These are phyloP conservation scores for Solenopsis invicta DNA, from an alignment of 1,140 invertebrate species.

Conservation along the genomic window DNA sequence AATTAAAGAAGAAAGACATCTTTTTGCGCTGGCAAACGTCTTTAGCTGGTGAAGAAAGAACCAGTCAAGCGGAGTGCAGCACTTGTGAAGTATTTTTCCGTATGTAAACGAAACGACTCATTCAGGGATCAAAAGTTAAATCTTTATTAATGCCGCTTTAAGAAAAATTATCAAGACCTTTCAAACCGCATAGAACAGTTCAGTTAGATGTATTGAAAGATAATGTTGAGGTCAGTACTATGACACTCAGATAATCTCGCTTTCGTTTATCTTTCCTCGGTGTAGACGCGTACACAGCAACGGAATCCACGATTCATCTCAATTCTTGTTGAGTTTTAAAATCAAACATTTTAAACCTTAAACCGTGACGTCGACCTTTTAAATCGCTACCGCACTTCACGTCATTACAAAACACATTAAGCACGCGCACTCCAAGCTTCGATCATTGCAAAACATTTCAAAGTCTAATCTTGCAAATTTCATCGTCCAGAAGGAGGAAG, in stretches of 20 bases:
- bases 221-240: conserved; percentile 13
- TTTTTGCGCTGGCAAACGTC: background rate
- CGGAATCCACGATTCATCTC: background rate
- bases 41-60: background rate
- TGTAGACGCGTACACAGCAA: background rate
- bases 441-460: background rate
- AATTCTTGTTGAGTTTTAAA: background rate
- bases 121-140: background rate
- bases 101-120: background rate
- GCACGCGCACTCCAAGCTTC: background rate
- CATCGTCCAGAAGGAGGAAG: background rate
- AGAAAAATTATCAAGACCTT: background rate
- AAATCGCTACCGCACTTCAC: background rate
- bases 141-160: background rate
- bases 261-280: conserved; percentile 21
- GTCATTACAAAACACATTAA: background rate
- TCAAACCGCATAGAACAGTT: background rate
- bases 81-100: background rate
- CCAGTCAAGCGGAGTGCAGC: too few species aligned
- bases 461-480: background rate
- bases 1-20: background rate
- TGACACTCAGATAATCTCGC: conserved; percentile 27
- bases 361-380: background rate
- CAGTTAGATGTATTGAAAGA: conserved; percentile 15
- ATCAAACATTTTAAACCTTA: conserved; percentile 11